Conservation (phyloP, 2,888 invertebrate species). For the Cephus runcator region DNA sequence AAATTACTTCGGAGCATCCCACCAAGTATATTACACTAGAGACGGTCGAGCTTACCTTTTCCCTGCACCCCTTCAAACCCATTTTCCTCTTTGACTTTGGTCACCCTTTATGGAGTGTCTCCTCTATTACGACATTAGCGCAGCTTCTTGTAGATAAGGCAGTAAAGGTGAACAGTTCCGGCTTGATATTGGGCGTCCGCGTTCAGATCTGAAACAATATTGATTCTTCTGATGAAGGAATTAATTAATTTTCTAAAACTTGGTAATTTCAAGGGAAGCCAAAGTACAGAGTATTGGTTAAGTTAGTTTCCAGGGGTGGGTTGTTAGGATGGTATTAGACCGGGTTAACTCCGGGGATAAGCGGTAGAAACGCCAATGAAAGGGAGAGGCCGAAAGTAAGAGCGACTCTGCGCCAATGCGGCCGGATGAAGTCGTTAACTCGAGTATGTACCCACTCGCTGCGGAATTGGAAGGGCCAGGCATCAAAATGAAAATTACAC, state of each 20-base stretch:
- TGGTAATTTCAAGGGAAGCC: neutral
- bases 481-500: slow-evolving; percentile 47
- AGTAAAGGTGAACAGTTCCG: neutral
- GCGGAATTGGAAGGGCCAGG: slow-evolving; percentile 15
- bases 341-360: no score
- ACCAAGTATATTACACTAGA: neutral
- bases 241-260: slow-evolving; percentile 39
- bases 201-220: slow-evolving; percentile 31
- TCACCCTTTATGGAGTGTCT: neutral
- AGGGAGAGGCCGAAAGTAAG: neutral
- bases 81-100: neutral
- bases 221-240: slow-evolving; percentile 42
- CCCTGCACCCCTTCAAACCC: neutral
- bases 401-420: slow-evolving; percentile 5
- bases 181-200: neutral
- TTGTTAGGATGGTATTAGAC: neutral
- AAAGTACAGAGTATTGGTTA: neutral
- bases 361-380: neutral
- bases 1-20: neutral
- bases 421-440: slow-evolving; percentile 55
- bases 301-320: neutral
- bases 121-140: neutral
- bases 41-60: neutral
- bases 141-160: slow-evolving; percentile 25
- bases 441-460: slow-evolving; percentile 50